Conservation (phyloP, 2,888 invertebrate genomes). For the Steinernema carpocapsae region DNA sequence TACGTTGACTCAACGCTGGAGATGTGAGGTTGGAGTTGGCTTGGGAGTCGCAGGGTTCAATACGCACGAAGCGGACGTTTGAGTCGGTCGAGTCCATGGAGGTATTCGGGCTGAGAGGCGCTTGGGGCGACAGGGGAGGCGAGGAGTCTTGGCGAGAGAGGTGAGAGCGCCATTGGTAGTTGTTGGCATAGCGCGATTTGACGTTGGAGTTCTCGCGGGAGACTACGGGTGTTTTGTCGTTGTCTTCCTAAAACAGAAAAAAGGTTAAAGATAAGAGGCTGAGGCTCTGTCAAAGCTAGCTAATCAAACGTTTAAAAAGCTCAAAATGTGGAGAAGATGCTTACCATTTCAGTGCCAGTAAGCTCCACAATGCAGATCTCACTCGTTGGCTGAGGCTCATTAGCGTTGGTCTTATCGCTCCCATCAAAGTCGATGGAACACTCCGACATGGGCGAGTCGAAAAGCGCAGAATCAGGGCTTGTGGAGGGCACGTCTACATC, state of each 20-base stretch:
- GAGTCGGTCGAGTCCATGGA: conserved; percentile 5
- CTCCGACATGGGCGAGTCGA: conserved; percentile 45
- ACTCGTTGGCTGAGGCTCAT: conserved; percentile 31
- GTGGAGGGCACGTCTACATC: conserved; percentile 34
- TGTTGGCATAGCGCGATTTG: conserved; percentile 45
- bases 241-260: conserved; percentile 32
- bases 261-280: background rate
- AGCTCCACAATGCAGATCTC: conserved; percentile 32
- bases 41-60: conserved; percentile 31
- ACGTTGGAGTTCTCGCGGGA: conserved; percentile 55
- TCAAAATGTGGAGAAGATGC: too few species aligned
- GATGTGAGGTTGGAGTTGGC: conserved; percentile 28
- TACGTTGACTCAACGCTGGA: conserved; percentile 1
- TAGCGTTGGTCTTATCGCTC: conserved; percentile 1
- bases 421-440: conserved; percentile 25
- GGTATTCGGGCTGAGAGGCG: conserved; percentile 1
- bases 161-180: conserved; percentile 46
- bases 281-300: background rate
- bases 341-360: background rate
- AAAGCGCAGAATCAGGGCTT: conserved; percentile 49
- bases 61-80: conserved; percentile 27
- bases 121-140: background rate
- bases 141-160: conserved; percentile 28
- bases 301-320: too few species aligned
- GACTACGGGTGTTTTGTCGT: conserved; percentile 47